Percentiles rank a stretch among this genome's conserved stretches.
These are phyloP conservation scores for Paraplagusia blochii DNA, from an alignment of 2,113 vertebrate species.

Conservation along the genomic window DNA sequence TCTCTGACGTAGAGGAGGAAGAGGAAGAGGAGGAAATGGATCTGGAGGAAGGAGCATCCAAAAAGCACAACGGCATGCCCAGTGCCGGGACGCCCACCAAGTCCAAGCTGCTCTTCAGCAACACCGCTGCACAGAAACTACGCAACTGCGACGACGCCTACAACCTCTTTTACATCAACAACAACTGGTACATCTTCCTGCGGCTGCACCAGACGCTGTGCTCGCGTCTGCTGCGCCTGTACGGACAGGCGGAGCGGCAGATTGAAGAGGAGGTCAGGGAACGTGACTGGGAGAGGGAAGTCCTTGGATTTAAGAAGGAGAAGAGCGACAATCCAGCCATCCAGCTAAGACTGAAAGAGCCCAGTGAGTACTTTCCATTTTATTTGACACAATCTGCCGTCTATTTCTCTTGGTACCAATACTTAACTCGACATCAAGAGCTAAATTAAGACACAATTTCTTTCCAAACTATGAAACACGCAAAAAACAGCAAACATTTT, in stretches of 20 bases:
- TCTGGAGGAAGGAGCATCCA: slow-evolving; percentile 78
- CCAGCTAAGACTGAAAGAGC: slow-evolving; percentile 94
- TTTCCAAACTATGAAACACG: too few species aligned
- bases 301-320: slow-evolving; percentile 90
- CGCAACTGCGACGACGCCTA: slow-evolving; percentile 88
- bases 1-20: slow-evolving; percentile 93
- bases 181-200: slow-evolving; percentile 99
- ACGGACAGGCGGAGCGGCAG: slow-evolving; percentile 91
- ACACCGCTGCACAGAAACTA: slow-evolving; percentile 86
- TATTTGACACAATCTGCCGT: too few species aligned
- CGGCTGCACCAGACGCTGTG: slow-evolving; percentile 96
- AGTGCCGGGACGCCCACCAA: slow-evolving; percentile 77
- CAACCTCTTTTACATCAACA: slow-evolving; percentile 97
- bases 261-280: slow-evolving; percentile 92
- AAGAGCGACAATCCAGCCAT: slow-evolving; percentile 92
- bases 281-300: slow-evolving; percentile 91
- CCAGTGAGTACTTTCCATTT: slow-evolving; percentile 80
- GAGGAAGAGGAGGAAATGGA: slow-evolving; percentile 86
- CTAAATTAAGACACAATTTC: too few species aligned
- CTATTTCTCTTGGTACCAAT: too few species aligned
- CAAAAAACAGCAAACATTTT: too few species aligned
- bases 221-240: slow-evolving; percentile 87
- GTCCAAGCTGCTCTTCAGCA: slow-evolving; percentile 91
- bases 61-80: slow-evolving; percentile 91
- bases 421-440: too few species aligned